phyloP scores from a whole-genome alignment of 2,113 vertebrate genomes.

The Gambusia holbrooki region DNA sequence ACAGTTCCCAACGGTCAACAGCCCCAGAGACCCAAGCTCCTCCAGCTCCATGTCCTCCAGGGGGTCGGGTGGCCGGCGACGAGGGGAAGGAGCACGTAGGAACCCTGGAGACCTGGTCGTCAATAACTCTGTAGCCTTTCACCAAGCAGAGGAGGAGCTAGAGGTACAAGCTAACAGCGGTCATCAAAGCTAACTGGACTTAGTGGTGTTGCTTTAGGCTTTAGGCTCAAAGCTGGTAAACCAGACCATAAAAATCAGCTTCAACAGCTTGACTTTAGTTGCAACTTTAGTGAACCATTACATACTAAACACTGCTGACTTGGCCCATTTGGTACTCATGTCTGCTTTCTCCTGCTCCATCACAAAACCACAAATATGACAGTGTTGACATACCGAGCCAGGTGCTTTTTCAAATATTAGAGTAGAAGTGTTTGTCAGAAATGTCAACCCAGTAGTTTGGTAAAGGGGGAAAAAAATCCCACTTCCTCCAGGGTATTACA shows the following conservation, averaged over 20 bases:
- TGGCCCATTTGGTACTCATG: not conserved
- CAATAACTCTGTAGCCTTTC: conserved; percentile 90
- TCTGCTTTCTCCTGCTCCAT: not conserved
- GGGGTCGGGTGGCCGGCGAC: conserved; percentile 92
- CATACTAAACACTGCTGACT: not conserved
- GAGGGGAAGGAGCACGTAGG: conserved; percentile 87
- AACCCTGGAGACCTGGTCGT: conserved; percentile 88
- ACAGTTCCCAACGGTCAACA: conserved; percentile 94
- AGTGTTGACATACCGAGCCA: not conserved
- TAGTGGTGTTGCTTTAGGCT: not conserved
- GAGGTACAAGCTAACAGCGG: conserved; percentile 82
- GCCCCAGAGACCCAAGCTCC: conserved; percentile 94
- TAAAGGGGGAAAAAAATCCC: not conserved
- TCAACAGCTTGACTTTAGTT: no score
- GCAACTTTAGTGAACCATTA: not conserved
- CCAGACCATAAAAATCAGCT: no score
- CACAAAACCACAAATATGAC: not conserved
- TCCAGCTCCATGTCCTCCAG: conserved; percentile 98
- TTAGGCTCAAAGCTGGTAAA: not conserved
- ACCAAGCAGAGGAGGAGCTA: conserved; percentile 90
- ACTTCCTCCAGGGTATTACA: not conserved
- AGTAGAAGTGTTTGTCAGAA: not conserved
- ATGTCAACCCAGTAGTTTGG: not conserved
- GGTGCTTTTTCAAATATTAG: not conserved
- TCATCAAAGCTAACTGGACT: not conserved